These are phyloP conservation scores for Apotomis turbidana DNA, from an alignment of 2,888 invertebrate species.

Conservation along the genomic window DNA sequence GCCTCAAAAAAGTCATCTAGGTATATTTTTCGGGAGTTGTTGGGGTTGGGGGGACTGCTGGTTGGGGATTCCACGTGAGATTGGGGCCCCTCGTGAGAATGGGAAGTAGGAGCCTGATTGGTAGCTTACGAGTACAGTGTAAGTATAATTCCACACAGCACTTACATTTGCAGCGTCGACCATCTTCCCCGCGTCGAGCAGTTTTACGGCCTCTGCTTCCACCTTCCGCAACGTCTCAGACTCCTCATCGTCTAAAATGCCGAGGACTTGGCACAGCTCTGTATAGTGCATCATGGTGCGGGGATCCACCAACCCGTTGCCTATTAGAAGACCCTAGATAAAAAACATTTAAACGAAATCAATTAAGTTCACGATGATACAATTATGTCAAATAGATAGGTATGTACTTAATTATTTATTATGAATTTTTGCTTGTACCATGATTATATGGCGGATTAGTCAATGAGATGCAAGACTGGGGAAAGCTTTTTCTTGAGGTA, in stretches of 20 bases:
- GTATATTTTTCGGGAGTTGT: no score
- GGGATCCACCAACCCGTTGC: slow-evolving; percentile 78
- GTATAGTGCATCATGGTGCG: slow-evolving; percentile 75
- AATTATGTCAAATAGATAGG: neutral
- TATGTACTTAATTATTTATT: no score
- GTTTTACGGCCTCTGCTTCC: slow-evolving; percentile 68
- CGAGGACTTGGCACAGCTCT: slow-evolving; percentile 66
- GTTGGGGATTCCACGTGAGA: no score
- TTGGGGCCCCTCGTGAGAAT: no score
- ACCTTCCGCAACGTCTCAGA: slow-evolving; percentile 49
- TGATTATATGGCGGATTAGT: no score
- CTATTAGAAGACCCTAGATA: slow-evolving; percentile 72
- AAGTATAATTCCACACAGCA: slow-evolving; percentile 42
- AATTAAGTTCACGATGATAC: no score
- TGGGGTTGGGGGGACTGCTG: no score
- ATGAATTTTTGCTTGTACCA: no score
- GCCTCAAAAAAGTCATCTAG: no score
- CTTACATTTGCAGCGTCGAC: slow-evolving; percentile 59
- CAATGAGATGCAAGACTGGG: no score
- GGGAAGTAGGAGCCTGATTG: no score
- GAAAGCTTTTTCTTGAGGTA: no score
- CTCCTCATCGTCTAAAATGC: slow-evolving; percentile 68
- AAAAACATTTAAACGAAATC: slow-evolving; percentile 4
- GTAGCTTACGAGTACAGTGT: neutral
- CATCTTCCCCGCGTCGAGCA: slow-evolving; percentile 69